Evolutionary conservation across 2,113 vertebrate species (phyloP), one percentile per base, ranked within the genome.

Genomic region (Gambusia affinis): DNA sequence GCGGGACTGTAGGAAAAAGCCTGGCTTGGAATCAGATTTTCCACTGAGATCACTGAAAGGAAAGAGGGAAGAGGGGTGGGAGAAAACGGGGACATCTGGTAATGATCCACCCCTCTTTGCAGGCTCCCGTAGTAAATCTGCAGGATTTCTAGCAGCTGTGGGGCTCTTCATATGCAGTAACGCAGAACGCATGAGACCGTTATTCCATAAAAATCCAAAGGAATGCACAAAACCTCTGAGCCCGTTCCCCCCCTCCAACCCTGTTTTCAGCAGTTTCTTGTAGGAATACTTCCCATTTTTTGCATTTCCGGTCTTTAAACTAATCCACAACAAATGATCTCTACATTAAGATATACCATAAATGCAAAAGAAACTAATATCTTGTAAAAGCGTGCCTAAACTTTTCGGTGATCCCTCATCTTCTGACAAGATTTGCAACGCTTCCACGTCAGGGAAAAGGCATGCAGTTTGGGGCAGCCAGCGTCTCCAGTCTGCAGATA

Each of bases 1-100:
- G 69, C 70, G 73, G 67, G 64, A 82, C 72, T 80, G 75, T 68
- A 57, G 33, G 27, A 24, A 28, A 64, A 87, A 63, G 70, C n/a
- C 82, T 90, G 87, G 79, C 84, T 68, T 66, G 60, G 31, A 88
- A 80, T 92, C 87, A 90, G 35, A 84, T 69, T 93, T 94, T 94
- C 94, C 95, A 95, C 80, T 94, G 93, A 95, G 93, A 86, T 94
- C 93, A 95, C 89, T 31, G 67, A 74, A 37, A 80, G 67, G 35
- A 57, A 61, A 44, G 73, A 80, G 75, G 42, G 57, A 64, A 42
- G 35, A 61, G 69, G 61, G 61, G 63, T 47, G 65, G 37, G 75
- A 54, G 29, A 44, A n/a, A 64, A 70, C 60, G n/a, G 37, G 39
- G 15, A 78, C 93, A 95, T 95, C 92, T 95, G 94, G 90, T 82